A percentile compares a stretch with the other conserved stretches of the same genome.
Evolutionary conservation across 30 jellyfish, hydroid and myxozoan species (phyloP).

Genomic region (Aurelia coerulea): DNA sequence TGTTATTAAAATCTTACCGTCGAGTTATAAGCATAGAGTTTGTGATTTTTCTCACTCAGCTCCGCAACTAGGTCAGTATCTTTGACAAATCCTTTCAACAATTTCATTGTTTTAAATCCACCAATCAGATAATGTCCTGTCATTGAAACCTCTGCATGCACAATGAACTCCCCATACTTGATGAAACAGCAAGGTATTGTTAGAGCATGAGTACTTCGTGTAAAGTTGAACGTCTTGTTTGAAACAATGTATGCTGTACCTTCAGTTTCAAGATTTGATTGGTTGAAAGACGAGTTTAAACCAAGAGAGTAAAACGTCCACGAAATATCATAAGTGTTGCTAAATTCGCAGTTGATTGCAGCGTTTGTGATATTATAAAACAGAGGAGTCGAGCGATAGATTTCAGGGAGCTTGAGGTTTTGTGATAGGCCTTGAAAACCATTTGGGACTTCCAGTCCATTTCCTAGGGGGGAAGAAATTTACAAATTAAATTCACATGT

Average conservation of each 20-base stretch:
- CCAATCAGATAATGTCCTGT: constrained; percentile 37
- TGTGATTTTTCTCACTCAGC: constrained; percentile 7
- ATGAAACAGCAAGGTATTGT: constrained; percentile 38
- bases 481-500: too few relatives aligned
- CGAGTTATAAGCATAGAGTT: constrained; percentile 14
- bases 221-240: constrained; percentile 10
- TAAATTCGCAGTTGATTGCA: constrained; percentile 28
- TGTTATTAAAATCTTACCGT: constrained; percentile 11
- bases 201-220: background rate
- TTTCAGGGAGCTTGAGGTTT: background rate
- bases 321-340: constrained; percentile 4
- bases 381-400: constrained; percentile 10
- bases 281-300: constrained; percentile 6
- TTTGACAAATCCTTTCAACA: background rate
- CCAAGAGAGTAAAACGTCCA: constrained; percentile 37
- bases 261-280: background rate
- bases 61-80: constrained; percentile 55
- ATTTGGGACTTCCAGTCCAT: constrained; percentile 8
- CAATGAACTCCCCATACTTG: constrained; percentile 25
- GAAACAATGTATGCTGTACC: constrained; percentile 32
- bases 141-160: constrained; percentile 33
- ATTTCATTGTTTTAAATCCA: constrained; percentile 26
- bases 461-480: constrained; percentile 7
- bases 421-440: constrained; percentile 25
- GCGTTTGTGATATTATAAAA: background rate